Conservation (phyloP, 1,140 invertebrate genomes). For the Philopotamus ludificatus region DNA sequence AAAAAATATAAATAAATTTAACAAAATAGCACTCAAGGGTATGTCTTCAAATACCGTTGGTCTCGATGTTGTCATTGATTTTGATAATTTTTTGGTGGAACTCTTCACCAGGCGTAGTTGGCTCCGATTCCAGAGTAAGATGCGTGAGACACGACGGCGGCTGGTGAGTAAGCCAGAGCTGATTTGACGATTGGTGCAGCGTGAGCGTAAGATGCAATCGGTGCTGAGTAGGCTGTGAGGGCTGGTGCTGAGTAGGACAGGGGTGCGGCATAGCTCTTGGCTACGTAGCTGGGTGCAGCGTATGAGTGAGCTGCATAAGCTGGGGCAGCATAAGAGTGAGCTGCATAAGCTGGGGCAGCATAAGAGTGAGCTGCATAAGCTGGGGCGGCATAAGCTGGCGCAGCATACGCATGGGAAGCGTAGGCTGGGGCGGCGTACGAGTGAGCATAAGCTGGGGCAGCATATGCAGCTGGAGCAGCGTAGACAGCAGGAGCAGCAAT, state of each 20-base stretch:
- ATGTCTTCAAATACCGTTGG: background rate
- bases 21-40: conserved; percentile 23
- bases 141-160: conserved; percentile 40
- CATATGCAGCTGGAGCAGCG: conserved; percentile 40
- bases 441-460: conserved; percentile 25
- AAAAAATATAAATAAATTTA: conserved; percentile 9
- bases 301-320: conserved; percentile 42
- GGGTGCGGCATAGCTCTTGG: conserved; percentile 27
- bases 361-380: conserved; percentile 25
- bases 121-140: conserved; percentile 36
- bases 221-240: conserved; percentile 38
- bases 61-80: background rate
- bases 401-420: conserved; percentile 37
- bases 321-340: conserved; percentile 43
- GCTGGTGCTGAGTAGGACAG: conserved; percentile 40
- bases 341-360: conserved; percentile 37
- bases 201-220: conserved; percentile 40
- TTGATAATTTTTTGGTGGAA: background rate
- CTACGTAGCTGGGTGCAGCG: conserved; percentile 31
- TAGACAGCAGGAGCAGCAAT: conserved; percentile 27
- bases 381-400: conserved; percentile 32
- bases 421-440: conserved; percentile 45
- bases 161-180: conserved; percentile 43
- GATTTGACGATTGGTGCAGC: conserved; percentile 29
- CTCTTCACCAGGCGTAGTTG: conserved; percentile 35